Base-by-base conservation (phyloP, 2,113 vertebrate species). In the Xenopus tropicalis region DNA sequence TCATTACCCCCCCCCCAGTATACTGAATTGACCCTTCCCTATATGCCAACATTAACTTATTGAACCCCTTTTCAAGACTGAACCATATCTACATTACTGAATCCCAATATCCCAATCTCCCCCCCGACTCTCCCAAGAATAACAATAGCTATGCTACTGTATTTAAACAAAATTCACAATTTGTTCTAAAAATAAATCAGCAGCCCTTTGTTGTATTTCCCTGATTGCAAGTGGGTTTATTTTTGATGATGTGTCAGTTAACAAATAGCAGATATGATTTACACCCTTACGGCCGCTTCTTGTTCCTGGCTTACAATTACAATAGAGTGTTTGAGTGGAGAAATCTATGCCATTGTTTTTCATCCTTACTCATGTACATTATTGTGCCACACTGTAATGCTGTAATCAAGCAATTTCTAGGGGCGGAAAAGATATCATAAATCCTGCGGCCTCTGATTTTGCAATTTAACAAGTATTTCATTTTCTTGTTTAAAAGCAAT, bases 391-490 rank as follows among this genome's bases (percentile, higher is more conserved):
- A 57, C 9, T 11, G 57, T 5, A 22, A 59, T 16, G 11, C 57
- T 59, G 57, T 23, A 24, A 23, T 59, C 57, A 59, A 59, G 57
- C 57, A 59, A 59, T 59, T 59, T 59, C 57, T 59, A 17, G 8
- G 57, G 57, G 57, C 16, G 57, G 57, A 22, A 22, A 23, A 59
- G 23, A 16, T 14, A 59, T 59, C 57, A 59, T 59, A 59, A 59
- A 59, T 59, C 22, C 57, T 22, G 57, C 9, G 14, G 57, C 20
- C 20, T 24, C 57, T 59, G 20, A 23, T 59, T 59, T 20, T 16
- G 57, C 57, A 59, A 23, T 59, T 59, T 59, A 59, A 59, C 57
- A 22, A 23, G 57, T 24, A 59, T 59, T 59, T 24, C 57, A 59
- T 59, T 59, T 59, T 59, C 57, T 24, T 59, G 52, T 54, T 54